Evolutionary conservation across 2,888 invertebrate genomes (phyloP).

Genomic region (Luffia ferchaultella): DNA sequence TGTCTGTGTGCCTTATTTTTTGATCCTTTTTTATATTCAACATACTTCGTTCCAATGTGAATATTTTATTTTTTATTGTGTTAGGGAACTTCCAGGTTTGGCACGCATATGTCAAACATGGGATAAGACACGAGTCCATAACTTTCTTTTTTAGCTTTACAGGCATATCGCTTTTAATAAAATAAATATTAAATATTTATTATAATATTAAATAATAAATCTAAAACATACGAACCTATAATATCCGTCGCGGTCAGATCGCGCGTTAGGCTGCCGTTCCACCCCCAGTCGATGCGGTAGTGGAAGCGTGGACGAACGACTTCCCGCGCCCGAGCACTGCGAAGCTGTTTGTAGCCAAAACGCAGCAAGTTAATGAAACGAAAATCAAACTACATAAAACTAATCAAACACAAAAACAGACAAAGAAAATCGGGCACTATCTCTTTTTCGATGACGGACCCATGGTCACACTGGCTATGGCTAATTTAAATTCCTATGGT

Average conservation of each 20-base stretch:
- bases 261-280: slow-evolving; percentile 68
- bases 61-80: background rate
- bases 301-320: slow-evolving; percentile 85
- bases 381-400: no score
- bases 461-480: no score
- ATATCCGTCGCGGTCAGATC: slow-evolving; percentile 81
- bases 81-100: background rate
- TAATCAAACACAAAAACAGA: no score
- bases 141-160: background rate
- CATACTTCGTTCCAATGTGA: background rate
- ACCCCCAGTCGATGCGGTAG: slow-evolving; percentile 76
- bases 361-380: background rate
- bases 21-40: background rate
- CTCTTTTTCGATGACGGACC: no score
- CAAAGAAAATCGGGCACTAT: no score
- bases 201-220: no score
- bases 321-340: slow-evolving; percentile 68
- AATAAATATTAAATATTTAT: no score
- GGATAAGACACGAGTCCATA: background rate
- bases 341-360: slow-evolving; percentile 60
- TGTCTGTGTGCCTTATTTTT: background rate
- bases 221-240: no score
- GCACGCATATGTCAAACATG: background rate
- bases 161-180: background rate
- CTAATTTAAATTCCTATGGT: no score